These are phyloP conservation scores for Gambusia yucatana DNA, from an alignment of 2,797 vertebrate genomes.

Conservation along the genomic window DNA sequence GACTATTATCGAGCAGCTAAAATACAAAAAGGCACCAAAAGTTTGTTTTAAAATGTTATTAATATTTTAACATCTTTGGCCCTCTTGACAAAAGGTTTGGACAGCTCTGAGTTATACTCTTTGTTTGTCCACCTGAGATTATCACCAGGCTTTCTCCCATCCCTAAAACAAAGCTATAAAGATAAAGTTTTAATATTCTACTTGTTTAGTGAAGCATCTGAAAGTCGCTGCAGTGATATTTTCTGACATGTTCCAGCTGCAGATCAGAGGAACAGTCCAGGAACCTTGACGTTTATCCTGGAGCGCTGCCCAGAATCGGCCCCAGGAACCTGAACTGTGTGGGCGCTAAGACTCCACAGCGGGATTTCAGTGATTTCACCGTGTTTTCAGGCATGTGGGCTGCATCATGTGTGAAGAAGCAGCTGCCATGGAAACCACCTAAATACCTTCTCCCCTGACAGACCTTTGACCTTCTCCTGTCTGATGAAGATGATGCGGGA, in stretches of 20 bases:
- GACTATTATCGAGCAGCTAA: background rate
- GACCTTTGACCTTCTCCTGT: slow-evolving; percentile 38
- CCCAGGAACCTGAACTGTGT: slow-evolving; percentile 44
- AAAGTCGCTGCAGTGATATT: background rate
- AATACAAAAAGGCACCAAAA: background rate
- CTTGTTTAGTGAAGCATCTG: background rate
- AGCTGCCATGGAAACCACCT: slow-evolving; percentile 62
- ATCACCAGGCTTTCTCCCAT: background rate
- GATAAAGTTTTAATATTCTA: background rate
- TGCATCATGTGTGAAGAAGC: slow-evolving; percentile 36
- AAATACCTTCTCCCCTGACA: slow-evolving; percentile 27
- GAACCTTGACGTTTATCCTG: slow-evolving; percentile 17
- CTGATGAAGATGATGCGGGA: slow-evolving; percentile 27
- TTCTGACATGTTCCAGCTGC: background rate
- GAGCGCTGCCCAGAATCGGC: slow-evolving; percentile 32
- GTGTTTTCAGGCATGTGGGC: slow-evolving; percentile 43
- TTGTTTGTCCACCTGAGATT: background rate
- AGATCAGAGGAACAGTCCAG: background rate
- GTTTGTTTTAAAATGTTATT: background rate
- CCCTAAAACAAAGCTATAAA: background rate
- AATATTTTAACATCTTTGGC: background rate
- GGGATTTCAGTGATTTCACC: too few species aligned
- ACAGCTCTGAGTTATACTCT: background rate
- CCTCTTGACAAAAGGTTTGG: background rate
- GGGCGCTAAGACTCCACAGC: slow-evolving; percentile 40